A percentile compares a stretch with the other conserved stretches of the same genome.
Conservation (phyloP, 2,113 vertebrate genomes). For the Balaenoptera acutorostrata region DNA sequence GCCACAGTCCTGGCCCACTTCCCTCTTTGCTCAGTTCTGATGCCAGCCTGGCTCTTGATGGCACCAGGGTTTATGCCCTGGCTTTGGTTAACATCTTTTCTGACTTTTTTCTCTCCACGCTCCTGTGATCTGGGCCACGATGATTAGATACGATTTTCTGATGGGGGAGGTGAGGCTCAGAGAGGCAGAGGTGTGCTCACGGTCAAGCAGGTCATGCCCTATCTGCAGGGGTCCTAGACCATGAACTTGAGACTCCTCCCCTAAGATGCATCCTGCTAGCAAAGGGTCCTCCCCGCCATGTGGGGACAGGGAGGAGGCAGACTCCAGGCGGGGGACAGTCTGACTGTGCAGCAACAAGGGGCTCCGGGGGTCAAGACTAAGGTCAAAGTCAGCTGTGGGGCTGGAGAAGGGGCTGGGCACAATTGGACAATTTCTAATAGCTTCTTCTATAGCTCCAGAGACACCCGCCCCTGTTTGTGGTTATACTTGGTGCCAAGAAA, state of each 20-base stretch:
- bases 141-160: neutral
- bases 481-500: neutral
- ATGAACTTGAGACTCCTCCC: neutral
- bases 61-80: neutral
- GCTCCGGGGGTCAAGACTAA: neutral
- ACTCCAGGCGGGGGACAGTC: neutral
- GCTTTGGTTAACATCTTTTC: neutral
- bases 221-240: neutral
- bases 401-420: neutral
- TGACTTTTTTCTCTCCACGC: neutral
- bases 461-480: neutral
- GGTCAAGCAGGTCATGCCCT: no score
- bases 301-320: neutral
- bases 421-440: neutral
- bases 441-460: accelerated
- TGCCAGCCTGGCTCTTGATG: no score
- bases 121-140: no score
- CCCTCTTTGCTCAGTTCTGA: neutral
- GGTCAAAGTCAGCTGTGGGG: neutral
- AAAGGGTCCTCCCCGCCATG: neutral
- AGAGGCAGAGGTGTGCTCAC: neutral
- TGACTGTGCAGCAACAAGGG: neutral
- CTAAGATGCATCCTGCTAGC: neutral
- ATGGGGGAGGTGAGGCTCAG: neutral
- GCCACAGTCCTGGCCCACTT: neutral